Base-by-base conservation (phyloP, 2,797 vertebrate species). In the Prionace glauca region DNA sequence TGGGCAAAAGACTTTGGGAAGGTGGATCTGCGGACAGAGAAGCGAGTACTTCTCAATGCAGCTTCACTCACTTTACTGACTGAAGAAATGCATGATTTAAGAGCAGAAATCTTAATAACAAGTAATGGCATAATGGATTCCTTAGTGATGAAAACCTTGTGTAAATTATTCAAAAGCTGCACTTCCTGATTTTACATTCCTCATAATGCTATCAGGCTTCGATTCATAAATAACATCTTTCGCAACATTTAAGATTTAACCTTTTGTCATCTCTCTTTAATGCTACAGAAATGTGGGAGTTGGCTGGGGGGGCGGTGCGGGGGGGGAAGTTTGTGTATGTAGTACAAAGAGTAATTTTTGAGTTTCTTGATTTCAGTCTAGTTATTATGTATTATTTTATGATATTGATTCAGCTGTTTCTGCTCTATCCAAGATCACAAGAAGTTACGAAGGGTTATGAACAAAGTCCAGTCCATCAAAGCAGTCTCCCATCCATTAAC, bases 151-250 rank as follows among this genome's bases (percentile, higher is more conserved):
- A n/a, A 65, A 92, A 92, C 24, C 36, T 69, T 92, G 36, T 14
- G n/a, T 69, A 92, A 92, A 92, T 92, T 92, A 92, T 69, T 92
- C 90, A 92, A 92, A n/a, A 92, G 32, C 24, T 92, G 65, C 65
- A 69, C n/a, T 92, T 92, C 22, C n/a, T 10, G 90, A n/a, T 67
- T 36, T 92, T 69, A 24, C 9, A 69, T 92, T 92, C n/a, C 22
- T 36, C 20, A 41, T 10, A n/a, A 65, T 69, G 90, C 90, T 67
- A 41, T 92, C 20, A 67, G 90, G 10, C n/a, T 67, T 92, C 90
- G 36, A 67, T 36, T 92, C 32, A 92, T 92, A 92, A 22, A 18
- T 67, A 41, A 41, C 36, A 22, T 84, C 16, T 41, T 84, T 84
- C 36, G 20, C 79, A 84, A 84, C 7, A 41, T 41, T 77, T 84